phyloP scores from a whole-genome alignment of 2,797 vertebrate species.

The Catostomus latipinnis region DNA sequence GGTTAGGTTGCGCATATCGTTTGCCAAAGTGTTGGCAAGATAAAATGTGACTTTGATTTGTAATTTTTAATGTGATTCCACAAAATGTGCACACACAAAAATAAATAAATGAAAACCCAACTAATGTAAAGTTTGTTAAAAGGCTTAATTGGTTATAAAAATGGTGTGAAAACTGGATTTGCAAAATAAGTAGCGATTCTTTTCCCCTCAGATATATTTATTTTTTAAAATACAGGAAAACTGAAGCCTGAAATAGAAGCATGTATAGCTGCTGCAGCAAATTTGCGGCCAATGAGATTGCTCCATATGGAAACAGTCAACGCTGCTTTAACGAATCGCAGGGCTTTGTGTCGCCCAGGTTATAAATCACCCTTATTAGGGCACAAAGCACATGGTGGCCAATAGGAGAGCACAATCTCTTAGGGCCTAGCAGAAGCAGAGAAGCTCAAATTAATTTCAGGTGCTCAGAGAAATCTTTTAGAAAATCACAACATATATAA shows the following conservation, averaged over 20 bases:
- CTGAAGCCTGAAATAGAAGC: slow-evolving; percentile 1
- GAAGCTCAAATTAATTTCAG: slow-evolving; percentile 37
- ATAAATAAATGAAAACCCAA: too few relatives aligned
- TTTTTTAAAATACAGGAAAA: not conserved
- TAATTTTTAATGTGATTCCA: too few relatives aligned
- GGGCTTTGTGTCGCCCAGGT: slow-evolving; percentile 42
- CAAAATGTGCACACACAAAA: too few relatives aligned
- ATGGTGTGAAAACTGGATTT: too few relatives aligned
- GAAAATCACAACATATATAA: slow-evolving; percentile 33
- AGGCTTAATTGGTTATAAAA: too few relatives aligned
- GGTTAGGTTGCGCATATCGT: too few relatives aligned
- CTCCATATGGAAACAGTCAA: slow-evolving; percentile 39
- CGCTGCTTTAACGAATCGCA: slow-evolving; percentile 42
- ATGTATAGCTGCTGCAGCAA: not conserved
- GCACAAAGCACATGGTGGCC: slow-evolving; percentile 39
- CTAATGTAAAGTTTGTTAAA: too few relatives aligned
- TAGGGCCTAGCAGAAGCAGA: slow-evolving; percentile 9
- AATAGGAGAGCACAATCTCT: slow-evolving; percentile 8
- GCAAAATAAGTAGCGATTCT: too few relatives aligned
- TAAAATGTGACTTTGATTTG: too few relatives aligned
- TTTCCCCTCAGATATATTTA: too few relatives aligned
- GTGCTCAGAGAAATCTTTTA: slow-evolving; percentile 28
- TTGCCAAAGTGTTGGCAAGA: too few relatives aligned
- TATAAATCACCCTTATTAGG: slow-evolving; percentile 54
- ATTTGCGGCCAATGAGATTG: slow-evolving; percentile 40